Evolutionary conservation across 2,113 vertebrate genomes (phyloP), one percentile per base, ranked within the genome.

Genomic region (Gavia stellata): DNA sequence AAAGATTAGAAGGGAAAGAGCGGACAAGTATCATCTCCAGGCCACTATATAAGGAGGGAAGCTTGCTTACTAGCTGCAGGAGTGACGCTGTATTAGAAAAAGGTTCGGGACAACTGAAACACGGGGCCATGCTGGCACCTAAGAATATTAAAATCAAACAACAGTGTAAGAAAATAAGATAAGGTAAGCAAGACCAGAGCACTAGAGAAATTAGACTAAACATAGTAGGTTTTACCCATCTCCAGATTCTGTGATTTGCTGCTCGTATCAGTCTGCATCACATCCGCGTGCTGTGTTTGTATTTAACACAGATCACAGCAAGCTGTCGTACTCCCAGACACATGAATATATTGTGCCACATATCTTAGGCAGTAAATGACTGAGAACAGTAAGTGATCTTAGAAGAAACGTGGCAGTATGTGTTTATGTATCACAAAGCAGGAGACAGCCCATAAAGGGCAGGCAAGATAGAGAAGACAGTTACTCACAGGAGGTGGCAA

Each of bases 221-320:
- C 17, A 17, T 62, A 62, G 25, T n/a, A 83, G 38, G n/a, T 49
- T 92, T 72, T 67, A 81, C 17, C 72, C 36, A 56, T 61, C 34
- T 56, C 68, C 38, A 38, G 23, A 71, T 84, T 67, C 70, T 75
- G 38, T 52, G 68, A 83, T 78, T 90, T 88, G 31, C 36, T 59
- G 58, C 65, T 89, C 85, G 1, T 68, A 93, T 72, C 83, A 82
- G 65, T 42, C 65, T 45, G 33, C 62, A 92, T 40, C 77, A 56
- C n/a, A 40, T 89, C 87, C 84, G 31, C 3, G 2, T 62, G 77
- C 88, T 81, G 75, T 77, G 38, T 92, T 95, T 84, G 52, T 89
- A 89, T 94, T 95, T 96, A 97, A 87, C 88, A 82, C 49, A 72
- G 86, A 84, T 90, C 92, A 94, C 77, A 92, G 88, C 81, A 81